Base-by-base conservation (phyloP, 2,888 invertebrate species). In the Endomychus coccineus region DNA sequence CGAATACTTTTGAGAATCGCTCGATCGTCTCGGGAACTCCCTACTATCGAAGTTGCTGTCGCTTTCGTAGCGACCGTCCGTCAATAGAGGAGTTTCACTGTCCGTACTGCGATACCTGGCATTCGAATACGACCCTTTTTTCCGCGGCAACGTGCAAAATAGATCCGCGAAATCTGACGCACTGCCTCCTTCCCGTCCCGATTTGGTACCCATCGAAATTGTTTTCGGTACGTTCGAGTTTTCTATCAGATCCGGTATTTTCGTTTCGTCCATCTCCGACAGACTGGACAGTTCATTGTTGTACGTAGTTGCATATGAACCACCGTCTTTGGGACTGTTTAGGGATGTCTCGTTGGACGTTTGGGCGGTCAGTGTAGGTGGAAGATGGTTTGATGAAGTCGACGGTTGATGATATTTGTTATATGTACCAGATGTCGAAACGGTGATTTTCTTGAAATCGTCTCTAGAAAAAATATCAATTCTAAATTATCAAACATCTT, bases 81-180 rank as follows among this genome's bases (percentile, higher is more conserved):
- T 69, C 40, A 85, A 66, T 39, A 85, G 67, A 1, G 83, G 83
- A 36, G 83, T 81, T 51, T 84, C 81, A 52, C 84, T 84, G 50
- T 83, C 83, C 14, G 79, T 61, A 46, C 66, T 66, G 34, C 54
- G 53, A 39, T 65, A 65, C 24, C 59, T 50, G 22, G 67, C 52
- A 37, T 53, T 53, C 28, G 55, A 54, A 16, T 51, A 40, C 16
- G 58, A 49, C 12, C 52, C 52, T 15, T 51, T 44, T 47, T 65
- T 66, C 36, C 66, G 49, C 1, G 83, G 82, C 48, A 83, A 69
- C n/a, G 83, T 83, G 56, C 79, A 81, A 55, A 81, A 77, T 1
- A 71, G 56, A 44, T 65, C 61, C 32, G 59, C 60, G 38, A 64
- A 58, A 41, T 66, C 62, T 35, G 53, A 51, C 12, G 59, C 55